A percentile compares a stretch with the other conserved stretches of the same genome.
These are phyloP conservation scores for Plectrocnemia conspersa DNA, from an alignment of 1,140 invertebrate genomes.

Conservation along the genomic window DNA sequence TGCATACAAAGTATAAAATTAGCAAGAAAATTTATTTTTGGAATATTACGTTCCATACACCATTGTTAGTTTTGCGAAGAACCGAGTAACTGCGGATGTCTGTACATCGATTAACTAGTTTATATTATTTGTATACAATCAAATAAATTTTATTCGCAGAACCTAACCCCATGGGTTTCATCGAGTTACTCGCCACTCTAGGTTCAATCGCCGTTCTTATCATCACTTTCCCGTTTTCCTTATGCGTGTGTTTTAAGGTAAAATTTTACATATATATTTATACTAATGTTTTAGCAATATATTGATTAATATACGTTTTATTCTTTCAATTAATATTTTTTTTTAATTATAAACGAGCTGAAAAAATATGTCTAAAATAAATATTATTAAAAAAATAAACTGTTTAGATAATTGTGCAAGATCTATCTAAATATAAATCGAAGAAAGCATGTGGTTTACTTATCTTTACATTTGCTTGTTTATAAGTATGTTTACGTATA, in stretches of 20 bases:
- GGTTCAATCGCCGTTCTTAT: constrained; percentile 74
- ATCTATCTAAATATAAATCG: no score
- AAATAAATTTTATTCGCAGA: constrained; percentile 45
- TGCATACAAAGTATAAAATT: background rate
- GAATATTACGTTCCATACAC: background rate
- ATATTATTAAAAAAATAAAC: no score
- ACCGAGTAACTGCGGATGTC: background rate
- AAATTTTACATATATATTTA: constrained; percentile 20
- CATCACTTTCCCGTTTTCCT: constrained; percentile 77
- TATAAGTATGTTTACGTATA: no score
- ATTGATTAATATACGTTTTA: no score
- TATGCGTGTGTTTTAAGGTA: constrained; percentile 82
- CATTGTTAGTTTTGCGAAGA: background rate
- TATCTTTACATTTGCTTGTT: no score
- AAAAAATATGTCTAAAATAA: no score
- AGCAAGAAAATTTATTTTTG: constrained; percentile 4
- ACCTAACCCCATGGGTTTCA: constrained; percentile 56
- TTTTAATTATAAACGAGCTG: no score
- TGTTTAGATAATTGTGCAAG: no score
- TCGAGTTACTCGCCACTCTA: constrained; percentile 77
- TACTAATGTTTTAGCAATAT: no score
- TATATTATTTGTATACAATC: constrained; percentile 9
- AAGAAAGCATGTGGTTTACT: no score
- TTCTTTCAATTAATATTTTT: no score
- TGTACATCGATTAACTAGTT: background rate